A percentile compares a stretch with the other conserved stretches of the same genome.
These are phyloP conservation scores for Tenualosa thibaudeaui DNA, from an alignment of 2,797 vertebrate genomes.

Conservation along the genomic window DNA sequence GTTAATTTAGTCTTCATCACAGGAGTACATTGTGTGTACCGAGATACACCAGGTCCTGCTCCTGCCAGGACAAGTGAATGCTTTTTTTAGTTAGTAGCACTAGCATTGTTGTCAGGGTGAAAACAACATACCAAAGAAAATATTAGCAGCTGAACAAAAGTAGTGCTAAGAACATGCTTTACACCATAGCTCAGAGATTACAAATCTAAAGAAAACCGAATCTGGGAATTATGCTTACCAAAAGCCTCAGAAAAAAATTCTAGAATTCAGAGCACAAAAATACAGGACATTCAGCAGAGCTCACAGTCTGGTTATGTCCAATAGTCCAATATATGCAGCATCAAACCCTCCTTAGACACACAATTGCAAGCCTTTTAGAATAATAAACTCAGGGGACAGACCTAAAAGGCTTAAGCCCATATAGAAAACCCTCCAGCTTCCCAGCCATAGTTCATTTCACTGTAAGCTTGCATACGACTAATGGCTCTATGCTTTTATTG, in stretches of 20 bases:
- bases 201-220: background rate
- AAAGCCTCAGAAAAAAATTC: background rate
- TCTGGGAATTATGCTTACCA: background rate
- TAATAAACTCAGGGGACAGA: constrained; percentile 8
- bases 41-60: background rate
- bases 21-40: background rate
- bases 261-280: background rate
- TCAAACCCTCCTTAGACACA: background rate
- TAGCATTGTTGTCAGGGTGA: background rate
- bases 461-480: constrained; percentile 12
- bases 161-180: background rate
- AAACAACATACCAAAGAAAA: constrained; percentile 10
- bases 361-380: background rate
- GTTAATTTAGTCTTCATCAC: background rate
- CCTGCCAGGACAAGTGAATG: background rate
- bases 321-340: background rate
- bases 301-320: background rate
- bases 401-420: background rate
- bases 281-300: background rate
- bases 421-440: background rate
- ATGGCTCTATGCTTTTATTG: constrained; percentile 5
- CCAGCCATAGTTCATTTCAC: background rate
- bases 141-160: background rate
- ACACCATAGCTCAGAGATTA: background rate
- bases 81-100: background rate